phyloP scores from a whole-genome alignment of 2,888 invertebrate species.

The Pasiphila rectangulata region DNA sequence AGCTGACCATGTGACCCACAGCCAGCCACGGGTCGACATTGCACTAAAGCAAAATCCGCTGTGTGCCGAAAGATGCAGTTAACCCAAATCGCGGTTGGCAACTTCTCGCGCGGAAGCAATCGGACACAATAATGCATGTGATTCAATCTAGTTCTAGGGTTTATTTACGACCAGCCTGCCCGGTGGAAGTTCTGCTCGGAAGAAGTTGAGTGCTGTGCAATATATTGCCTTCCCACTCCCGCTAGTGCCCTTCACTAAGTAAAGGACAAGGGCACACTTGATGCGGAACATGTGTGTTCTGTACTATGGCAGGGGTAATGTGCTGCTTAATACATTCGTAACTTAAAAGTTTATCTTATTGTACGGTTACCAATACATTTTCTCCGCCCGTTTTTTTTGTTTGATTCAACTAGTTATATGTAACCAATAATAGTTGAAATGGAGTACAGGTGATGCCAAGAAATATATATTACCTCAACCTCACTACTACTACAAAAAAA shows the following conservation, averaged over 20 bases:
- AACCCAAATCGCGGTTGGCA: conserved; percentile 59
- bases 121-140: conserved; percentile 25
- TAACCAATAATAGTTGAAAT: no score
- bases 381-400: no score
- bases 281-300: conserved; percentile 1
- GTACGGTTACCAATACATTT: no score
- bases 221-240: neutral
- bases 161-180: conserved; percentile 19
- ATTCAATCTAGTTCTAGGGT: conserved; percentile 23
- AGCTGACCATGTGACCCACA: conserved; percentile 20
- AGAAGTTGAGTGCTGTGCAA: conserved; percentile 11
- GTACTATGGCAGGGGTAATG: no score
- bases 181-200: conserved; percentile 10
- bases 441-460: no score
- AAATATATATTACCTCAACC: no score
- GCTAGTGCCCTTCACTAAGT: conserved; percentile 1
- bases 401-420: no score
- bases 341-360: no score
- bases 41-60: conserved; percentile 38
- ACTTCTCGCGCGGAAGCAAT: conserved; percentile 53
- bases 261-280: conserved; percentile 9
- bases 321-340: no score
- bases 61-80: conserved; percentile 45
- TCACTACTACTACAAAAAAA: no score
- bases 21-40: conserved; percentile 30